These are phyloP conservation scores for Choristoneura rosaceana DNA, from an alignment of 2,888 invertebrate genomes.

Conservation along the genomic window DNA sequence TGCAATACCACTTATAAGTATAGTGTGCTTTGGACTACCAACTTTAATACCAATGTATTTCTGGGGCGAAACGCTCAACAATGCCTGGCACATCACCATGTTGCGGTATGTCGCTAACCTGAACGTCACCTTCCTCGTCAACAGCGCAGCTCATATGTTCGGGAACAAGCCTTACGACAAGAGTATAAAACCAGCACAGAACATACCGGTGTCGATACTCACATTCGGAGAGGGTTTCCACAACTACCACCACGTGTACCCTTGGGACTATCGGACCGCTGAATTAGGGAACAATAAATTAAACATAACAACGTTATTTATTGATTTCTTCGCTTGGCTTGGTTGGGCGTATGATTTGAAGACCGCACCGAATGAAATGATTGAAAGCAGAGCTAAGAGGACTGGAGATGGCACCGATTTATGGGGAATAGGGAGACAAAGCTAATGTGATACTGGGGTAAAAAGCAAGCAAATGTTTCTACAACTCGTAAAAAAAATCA, in stretches of 20 bases:
- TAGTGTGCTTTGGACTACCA: constrained; percentile 82
- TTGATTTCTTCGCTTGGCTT: constrained; percentile 62
- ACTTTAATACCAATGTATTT: constrained; percentile 83
- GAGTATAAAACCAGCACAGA: constrained; percentile 56
- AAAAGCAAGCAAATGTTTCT: too few species aligned
- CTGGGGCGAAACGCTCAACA: constrained; percentile 84
- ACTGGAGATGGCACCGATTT: constrained; percentile 61
- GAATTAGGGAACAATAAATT: constrained; percentile 63
- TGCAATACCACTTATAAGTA: constrained; percentile 86
- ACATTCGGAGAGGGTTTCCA: constrained; percentile 66
- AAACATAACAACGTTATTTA: constrained; percentile 60
- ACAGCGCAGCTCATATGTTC: constrained; percentile 86
- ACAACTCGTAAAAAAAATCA: too few species aligned
- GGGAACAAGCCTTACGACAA: constrained; percentile 77
- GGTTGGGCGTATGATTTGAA: constrained; percentile 68
- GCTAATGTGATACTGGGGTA: too few species aligned
- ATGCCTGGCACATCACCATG: constrained; percentile 73
- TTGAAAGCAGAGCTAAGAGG: constrained; percentile 51
- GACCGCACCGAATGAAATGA: constrained; percentile 51
- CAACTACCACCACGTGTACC: constrained; percentile 65
- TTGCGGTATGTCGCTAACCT: constrained; percentile 85
- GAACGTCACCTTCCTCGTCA: constrained; percentile 88
- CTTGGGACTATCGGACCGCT: constrained; percentile 65
- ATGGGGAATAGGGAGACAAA: constrained; percentile 40
- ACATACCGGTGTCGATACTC: constrained; percentile 47